Conservation (phyloP, 2,113 vertebrate species). For the Thunnus thynnus region DNA sequence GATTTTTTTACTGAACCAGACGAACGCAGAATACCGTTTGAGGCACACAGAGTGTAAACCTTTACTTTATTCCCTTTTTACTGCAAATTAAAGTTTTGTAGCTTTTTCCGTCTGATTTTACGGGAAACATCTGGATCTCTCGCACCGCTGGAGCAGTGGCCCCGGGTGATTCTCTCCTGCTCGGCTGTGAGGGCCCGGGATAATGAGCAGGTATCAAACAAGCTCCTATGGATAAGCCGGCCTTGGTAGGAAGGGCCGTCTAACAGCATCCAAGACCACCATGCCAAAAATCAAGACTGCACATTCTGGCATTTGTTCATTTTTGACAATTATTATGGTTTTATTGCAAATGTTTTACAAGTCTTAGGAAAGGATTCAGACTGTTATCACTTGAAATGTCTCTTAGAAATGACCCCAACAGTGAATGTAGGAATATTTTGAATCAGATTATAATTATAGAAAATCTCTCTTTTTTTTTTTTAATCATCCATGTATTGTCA, state of each 20-base stretch:
- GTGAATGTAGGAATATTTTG: not conserved
- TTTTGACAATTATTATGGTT: not conserved
- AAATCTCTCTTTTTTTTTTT: conserved; percentile 6
- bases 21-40: conserved; percentile 73
- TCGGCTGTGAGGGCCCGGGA: conserved; percentile 77
- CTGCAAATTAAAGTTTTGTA: conserved; percentile 88
- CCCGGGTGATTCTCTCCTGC: conserved; percentile 77
- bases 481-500: not conserved
- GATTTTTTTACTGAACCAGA: conserved; percentile 59
- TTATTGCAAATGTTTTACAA: not conserved
- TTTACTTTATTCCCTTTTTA: conserved; percentile 84
- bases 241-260: conserved; percentile 49
- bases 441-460: not conserved
- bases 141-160: conserved; percentile 78
- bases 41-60: conserved; percentile 80
- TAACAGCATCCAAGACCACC: conserved; percentile 65
- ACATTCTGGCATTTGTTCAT: conserved; percentile 11
- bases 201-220: conserved; percentile 86
- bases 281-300: conserved; percentile 47
- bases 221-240: conserved; percentile 60
- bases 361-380: not conserved
- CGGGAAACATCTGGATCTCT: conserved; percentile 87
- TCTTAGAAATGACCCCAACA: not conserved
- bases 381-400: not conserved
- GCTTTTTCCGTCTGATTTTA: conserved; percentile 89